Conservation (phyloP, 1,140 invertebrate species). For the Trichoplusia ni region DNA sequence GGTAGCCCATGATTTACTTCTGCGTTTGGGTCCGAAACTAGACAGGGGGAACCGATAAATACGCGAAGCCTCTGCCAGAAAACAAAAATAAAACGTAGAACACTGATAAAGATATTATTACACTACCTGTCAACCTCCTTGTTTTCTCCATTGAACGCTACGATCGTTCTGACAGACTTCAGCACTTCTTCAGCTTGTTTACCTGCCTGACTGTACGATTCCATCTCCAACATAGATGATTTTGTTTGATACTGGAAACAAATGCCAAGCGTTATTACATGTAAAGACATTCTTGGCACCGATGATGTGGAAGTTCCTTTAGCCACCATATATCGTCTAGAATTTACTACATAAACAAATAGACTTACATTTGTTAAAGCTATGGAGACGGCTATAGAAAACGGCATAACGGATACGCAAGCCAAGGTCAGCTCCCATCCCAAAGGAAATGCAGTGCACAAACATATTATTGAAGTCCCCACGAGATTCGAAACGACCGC, state of each 20-base stretch:
- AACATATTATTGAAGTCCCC: slow-evolving; percentile 85
- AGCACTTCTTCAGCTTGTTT: slow-evolving; percentile 91
- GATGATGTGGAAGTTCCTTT: no score
- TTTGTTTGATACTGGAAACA: slow-evolving; percentile 82
- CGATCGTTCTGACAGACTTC: slow-evolving; percentile 88
- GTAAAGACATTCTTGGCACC: neutral
- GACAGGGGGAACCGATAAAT: no score
- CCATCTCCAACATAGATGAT: slow-evolving; percentile 86
- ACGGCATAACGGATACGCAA: slow-evolving; percentile 81
- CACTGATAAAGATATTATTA: slow-evolving; percentile 27
- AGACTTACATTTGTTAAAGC: slow-evolving; percentile 69
- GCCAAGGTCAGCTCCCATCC: slow-evolving; percentile 93
- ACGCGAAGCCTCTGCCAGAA: no score
- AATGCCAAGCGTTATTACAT: neutral
- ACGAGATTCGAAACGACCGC: slow-evolving; percentile 88
- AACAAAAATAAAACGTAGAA: neutral
- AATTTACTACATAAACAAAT: neutral
- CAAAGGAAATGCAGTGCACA: slow-evolving; percentile 87
- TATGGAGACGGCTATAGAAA: slow-evolving; percentile 70
- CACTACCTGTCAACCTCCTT: slow-evolving; percentile 87
- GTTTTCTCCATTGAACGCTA: slow-evolving; percentile 90
- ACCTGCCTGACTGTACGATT: slow-evolving; percentile 90
- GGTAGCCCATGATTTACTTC: no score
- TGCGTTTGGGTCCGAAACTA: no score
- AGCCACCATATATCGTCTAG: no score